phyloP scores from a whole-genome alignment of 2,113 vertebrate species.

The Galemys pyrenaicus region DNA sequence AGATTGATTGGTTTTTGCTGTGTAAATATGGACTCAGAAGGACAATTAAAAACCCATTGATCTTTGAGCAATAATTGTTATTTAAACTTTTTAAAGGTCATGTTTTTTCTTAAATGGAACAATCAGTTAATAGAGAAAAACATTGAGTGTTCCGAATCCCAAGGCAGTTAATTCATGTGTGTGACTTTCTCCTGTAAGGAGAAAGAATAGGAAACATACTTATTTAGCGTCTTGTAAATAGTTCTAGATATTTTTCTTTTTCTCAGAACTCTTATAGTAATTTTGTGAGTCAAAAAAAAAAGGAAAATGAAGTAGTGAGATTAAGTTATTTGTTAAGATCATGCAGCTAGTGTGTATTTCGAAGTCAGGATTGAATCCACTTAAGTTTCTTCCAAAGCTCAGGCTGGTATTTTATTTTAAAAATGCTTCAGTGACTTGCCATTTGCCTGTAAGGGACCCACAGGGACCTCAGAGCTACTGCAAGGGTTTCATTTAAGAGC shows the following conservation, averaged over 20 bases:
- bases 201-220: background rate
- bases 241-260: background rate
- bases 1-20: background rate
- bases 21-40: background rate
- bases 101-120: constrained; percentile 47
- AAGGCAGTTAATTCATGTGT: too few species aligned
- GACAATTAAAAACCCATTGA: constrained; percentile 45
- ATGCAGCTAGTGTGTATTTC: background rate
- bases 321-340: background rate
- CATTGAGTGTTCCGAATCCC: background rate
- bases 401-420: background rate
- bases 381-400: background rate
- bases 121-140: constrained; percentile 29
- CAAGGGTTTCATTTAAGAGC: background rate
- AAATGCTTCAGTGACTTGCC: background rate
- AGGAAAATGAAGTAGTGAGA: background rate
- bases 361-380: background rate
- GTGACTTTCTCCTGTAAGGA: background rate
- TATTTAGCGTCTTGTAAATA: background rate
- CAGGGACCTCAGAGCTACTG: background rate
- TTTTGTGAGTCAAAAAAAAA: background rate
- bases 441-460: background rate
- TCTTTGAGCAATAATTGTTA: background rate
- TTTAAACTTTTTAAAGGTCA: constrained; percentile 34
- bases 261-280: background rate